Evolutionary conservation across 2,797 vertebrate species (phyloP).

Genomic region (Tokudaia tokunoshimensis): DNA sequence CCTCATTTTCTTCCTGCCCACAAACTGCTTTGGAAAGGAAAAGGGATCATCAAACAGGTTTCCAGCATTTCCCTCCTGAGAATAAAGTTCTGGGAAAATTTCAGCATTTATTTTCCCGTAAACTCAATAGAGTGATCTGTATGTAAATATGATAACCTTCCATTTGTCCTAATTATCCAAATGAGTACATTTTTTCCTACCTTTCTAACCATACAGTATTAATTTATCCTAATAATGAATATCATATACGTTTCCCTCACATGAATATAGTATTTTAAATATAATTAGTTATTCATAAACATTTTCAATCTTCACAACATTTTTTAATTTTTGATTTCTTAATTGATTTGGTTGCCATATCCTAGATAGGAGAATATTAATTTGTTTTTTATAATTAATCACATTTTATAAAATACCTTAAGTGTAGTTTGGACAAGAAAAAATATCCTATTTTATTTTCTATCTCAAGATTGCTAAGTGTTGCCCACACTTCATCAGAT

Average conservation of each 20-base stretch:
- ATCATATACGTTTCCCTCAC: neutral
- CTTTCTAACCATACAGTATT: constrained; percentile 10
- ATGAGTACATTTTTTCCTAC: neutral
- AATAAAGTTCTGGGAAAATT: constrained; percentile 54
- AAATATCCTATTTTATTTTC: neutral
- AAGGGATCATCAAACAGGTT: constrained; percentile 44
- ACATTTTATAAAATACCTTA: constrained; percentile 18
- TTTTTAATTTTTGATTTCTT: constrained; percentile 3
- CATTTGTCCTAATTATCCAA: constrained; percentile 47
- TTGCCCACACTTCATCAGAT: neutral
- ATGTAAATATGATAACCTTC: constrained; percentile 33
- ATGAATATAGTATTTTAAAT: constrained; percentile 1
- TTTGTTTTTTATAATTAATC: constrained; percentile 35
- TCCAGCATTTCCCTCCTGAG: neutral
- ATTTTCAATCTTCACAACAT: constrained; percentile 30
- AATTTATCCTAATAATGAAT: neutral
- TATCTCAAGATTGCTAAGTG: constrained; percentile 36
- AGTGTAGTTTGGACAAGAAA: neutral
- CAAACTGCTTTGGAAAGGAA: constrained; percentile 45
- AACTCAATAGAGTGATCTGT: constrained; percentile 44
- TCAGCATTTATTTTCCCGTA: constrained; percentile 31
- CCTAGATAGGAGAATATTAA: neutral
- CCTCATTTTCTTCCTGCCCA: neutral
- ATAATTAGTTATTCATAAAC: neutral
- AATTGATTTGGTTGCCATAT: constrained; percentile 23